These are phyloP conservation scores for Coleophora deauratella DNA, from an alignment of 2,888 invertebrate genomes.

Conservation along the genomic window DNA sequence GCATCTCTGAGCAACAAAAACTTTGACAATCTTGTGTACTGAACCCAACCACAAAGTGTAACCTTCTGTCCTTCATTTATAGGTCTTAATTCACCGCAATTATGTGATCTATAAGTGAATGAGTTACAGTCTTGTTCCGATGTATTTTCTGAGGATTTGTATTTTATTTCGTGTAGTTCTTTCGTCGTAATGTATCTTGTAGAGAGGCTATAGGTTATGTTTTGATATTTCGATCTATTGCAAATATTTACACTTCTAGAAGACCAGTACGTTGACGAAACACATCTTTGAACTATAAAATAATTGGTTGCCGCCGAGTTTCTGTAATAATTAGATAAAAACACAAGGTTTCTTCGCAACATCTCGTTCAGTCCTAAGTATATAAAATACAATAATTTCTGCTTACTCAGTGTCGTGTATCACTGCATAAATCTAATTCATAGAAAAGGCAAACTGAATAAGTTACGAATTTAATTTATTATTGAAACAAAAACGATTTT, in stretches of 20 bases:
- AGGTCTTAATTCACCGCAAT: constrained; percentile 87
- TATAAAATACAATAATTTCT: no score
- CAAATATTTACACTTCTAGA: constrained; percentile 4
- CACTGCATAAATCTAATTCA: no score
- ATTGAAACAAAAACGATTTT: no score
- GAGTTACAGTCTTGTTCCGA: constrained; percentile 28
- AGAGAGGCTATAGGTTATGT: constrained; percentile 24
- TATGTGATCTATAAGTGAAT: constrained; percentile 83
- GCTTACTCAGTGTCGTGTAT: no score
- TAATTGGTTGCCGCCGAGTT: background rate
- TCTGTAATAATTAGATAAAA: no score
- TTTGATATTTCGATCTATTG: constrained; percentile 9
- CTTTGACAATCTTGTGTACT: constrained; percentile 86
- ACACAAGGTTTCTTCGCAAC: no score
- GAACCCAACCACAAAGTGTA: constrained; percentile 92
- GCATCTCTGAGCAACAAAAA: constrained; percentile 92
- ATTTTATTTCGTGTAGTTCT: constrained; percentile 17
- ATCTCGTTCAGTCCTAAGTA: no score
- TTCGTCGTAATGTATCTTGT: background rate
- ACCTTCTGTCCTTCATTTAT: constrained; percentile 83
- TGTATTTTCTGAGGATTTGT: constrained; percentile 6
- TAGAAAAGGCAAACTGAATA: no score
- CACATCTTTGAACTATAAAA: background rate
- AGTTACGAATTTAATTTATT: no score
- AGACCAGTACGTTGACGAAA: background rate